A percentile compares a stretch with the other conserved stretches of the same genome.
Conservation (phyloP, 2,888 invertebrate genomes). For the Drosophila eohydei region DNA sequence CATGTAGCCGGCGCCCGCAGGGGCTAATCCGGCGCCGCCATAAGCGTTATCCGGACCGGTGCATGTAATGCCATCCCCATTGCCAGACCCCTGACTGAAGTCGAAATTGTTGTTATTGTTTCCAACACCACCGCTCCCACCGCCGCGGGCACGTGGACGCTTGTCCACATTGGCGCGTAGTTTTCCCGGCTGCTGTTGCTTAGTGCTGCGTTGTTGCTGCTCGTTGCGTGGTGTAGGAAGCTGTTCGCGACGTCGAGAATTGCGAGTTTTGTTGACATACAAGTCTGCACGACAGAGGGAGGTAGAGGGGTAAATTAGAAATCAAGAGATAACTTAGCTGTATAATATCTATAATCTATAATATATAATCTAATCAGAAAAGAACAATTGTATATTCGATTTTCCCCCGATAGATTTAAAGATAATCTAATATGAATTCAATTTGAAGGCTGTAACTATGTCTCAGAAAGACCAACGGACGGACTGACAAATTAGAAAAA, state of each 20-base stretch:
- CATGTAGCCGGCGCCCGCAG: slow-evolving; percentile 57
- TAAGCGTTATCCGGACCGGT: slow-evolving; percentile 73
- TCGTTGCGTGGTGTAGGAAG: slow-evolving; percentile 87
- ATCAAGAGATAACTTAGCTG: not conserved
- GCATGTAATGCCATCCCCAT: slow-evolving; percentile 62
- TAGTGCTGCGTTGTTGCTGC: slow-evolving; percentile 86
- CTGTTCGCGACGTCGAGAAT: slow-evolving; percentile 83
- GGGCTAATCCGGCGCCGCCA: slow-evolving; percentile 84
- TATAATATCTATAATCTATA: too few species aligned
- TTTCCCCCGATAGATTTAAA: not conserved
- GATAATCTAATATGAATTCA: not conserved
- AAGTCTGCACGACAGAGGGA: slow-evolving; percentile 61
- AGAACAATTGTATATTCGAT: too few species aligned
- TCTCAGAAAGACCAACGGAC: too few species aligned
- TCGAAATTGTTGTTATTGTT: slow-evolving; percentile 57
- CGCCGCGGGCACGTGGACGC: slow-evolving; percentile 85
- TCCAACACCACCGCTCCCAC: slow-evolving; percentile 85
- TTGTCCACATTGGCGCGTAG: slow-evolving; percentile 88
- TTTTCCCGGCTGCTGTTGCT: slow-evolving; percentile 85
- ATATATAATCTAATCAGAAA: too few species aligned
- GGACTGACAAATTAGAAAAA: too few species aligned
- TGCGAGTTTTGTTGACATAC: slow-evolving; percentile 74
- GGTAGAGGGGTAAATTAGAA: not conserved
- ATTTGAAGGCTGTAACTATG: too few species aligned
- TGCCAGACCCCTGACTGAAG: slow-evolving; percentile 42